A percentile compares a stretch with the other conserved stretches of the same genome.
Evolutionary conservation across 2,797 vertebrate species (phyloP).

Genomic region (Enteromius unitaeniatus): DNA sequence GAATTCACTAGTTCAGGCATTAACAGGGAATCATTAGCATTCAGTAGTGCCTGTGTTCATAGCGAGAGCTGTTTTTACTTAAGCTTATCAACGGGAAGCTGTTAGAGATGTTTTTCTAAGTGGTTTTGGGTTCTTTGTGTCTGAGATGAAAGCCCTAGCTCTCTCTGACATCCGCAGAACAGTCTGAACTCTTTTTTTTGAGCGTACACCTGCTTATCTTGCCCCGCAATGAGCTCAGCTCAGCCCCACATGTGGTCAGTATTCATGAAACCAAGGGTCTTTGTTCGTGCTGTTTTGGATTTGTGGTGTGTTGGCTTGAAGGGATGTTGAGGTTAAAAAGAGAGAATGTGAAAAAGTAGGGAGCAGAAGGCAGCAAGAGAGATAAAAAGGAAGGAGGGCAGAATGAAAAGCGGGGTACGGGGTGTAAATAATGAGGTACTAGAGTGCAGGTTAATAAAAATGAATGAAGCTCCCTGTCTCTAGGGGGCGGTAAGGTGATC

Average conservation of each 20-base stretch:
- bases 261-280: conserved; percentile 34
- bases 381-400: neutral
- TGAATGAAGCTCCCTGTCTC: conserved; percentile 17
- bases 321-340: conserved; percentile 31
- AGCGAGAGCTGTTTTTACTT: conserved; percentile 44
- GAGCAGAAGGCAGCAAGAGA: conserved; percentile 8
- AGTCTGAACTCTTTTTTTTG: conserved; percentile 31
- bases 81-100: conserved; percentile 44
- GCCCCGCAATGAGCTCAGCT: neutral
- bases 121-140: conserved; percentile 48
- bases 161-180: conserved; percentile 35
- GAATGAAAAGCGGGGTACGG: neutral
- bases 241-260: conserved; percentile 45
- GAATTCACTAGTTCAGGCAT: conserved; percentile 17
- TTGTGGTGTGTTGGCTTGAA: conserved; percentile 37
- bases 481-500: conserved; percentile 33
- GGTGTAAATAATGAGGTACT: conserved; percentile 12
- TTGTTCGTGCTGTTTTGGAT: conserved; percentile 22
- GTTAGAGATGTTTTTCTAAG: conserved; percentile 46
- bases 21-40: conserved; percentile 50
- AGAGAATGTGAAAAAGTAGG: conserved; percentile 2
- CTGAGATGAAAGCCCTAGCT: conserved; percentile 56
- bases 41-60: conserved; percentile 26
- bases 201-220: conserved; percentile 50
- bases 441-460: conserved; percentile 24